phyloP scores from a whole-genome alignment of 2,888 invertebrate species.

The Orthonychiurus folsomi region DNA sequence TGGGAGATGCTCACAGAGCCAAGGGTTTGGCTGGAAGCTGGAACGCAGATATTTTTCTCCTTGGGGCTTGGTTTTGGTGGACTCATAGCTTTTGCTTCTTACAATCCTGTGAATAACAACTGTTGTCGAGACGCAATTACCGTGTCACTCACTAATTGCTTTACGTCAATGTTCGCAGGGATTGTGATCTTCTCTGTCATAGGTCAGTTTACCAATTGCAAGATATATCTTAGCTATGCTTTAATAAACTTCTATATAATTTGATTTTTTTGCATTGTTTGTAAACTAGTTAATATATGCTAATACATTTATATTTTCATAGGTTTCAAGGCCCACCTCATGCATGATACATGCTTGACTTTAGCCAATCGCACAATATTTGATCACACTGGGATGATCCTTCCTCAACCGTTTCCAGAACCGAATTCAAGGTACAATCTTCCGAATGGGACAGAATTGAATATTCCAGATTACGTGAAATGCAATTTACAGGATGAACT shows the following conservation, averaged over 20 bases:
- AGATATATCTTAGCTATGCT: slow-evolving; percentile 12
- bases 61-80: slow-evolving; percentile 92
- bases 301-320: too few relatives aligned
- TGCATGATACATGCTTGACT: slow-evolving; percentile 64
- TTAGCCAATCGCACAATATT: slow-evolving; percentile 54
- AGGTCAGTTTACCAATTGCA: slow-evolving; percentile 52
- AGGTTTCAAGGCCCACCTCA: slow-evolving; percentile 78
- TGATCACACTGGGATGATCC: neutral
- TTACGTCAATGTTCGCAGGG: slow-evolving; percentile 93
- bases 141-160: slow-evolving; percentile 85
- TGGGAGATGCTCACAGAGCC: slow-evolving; percentile 87
- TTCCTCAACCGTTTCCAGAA: slow-evolving; percentile 5
- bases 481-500: slow-evolving; percentile 78
- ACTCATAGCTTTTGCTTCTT: slow-evolving; percentile 89
- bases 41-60: slow-evolving; percentile 95
- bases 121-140: slow-evolving; percentile 87
- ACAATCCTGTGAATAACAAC: slow-evolving; percentile 94
- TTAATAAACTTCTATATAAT: too few relatives aligned
- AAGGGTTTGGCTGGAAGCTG: slow-evolving; percentile 94
- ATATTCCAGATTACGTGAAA: slow-evolving; percentile 43
- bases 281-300: neutral
- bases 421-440: slow-evolving; percentile 16
- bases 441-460: slow-evolving; percentile 36
- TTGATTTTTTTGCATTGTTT: too few relatives aligned
- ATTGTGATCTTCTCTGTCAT: slow-evolving; percentile 93